Percentiles rank a stretch among this genome's conserved stretches.
Conservation (phyloP, 2,888 invertebrate genomes). For the Dorcus parallelipipedus region DNA sequence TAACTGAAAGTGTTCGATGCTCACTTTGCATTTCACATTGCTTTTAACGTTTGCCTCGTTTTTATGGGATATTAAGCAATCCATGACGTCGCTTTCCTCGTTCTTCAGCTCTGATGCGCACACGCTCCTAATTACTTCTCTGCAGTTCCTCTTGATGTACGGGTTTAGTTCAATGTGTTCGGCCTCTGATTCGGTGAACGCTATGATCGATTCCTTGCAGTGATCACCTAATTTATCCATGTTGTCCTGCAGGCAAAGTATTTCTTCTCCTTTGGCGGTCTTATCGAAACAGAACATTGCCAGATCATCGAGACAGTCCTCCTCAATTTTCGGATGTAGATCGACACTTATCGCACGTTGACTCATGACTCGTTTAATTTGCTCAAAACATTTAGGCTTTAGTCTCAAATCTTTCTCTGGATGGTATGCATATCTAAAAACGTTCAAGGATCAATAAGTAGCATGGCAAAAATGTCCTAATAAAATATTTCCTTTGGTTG, state of each 20-base stretch:
- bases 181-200: slow-evolving; percentile 87
- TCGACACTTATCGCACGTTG: slow-evolving; percentile 90
- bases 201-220: slow-evolving; percentile 75
- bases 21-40: slow-evolving; percentile 82
- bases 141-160: slow-evolving; percentile 78
- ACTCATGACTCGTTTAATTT: slow-evolving; percentile 89
- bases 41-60: slow-evolving; percentile 78
- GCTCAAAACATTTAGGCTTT: slow-evolving; percentile 63
- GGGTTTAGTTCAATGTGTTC: slow-evolving; percentile 88
- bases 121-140: slow-evolving; percentile 71
- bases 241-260: slow-evolving; percentile 86
- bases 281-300: slow-evolving; percentile 79
- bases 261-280: slow-evolving; percentile 86
- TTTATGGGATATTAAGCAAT: slow-evolving; percentile 90
- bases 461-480: too few relatives aligned
- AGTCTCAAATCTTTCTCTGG: slow-evolving; percentile 48
- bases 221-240: slow-evolving; percentile 63
- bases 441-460: slow-evolving; percentile 26
- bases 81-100: slow-evolving; percentile 88
- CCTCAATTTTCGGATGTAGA: slow-evolving; percentile 91
- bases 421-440: slow-evolving; percentile 67
- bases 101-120: slow-evolving; percentile 68
- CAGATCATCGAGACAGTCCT: slow-evolving; percentile 82
- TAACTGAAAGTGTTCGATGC: slow-evolving; percentile 96
- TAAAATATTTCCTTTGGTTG: too few relatives aligned